Percentiles rank a stretch among this genome's conserved stretches.
Conservation (phyloP, 1,140 invertebrate genomes). For the Pseudomyrmex cubaensis region DNA sequence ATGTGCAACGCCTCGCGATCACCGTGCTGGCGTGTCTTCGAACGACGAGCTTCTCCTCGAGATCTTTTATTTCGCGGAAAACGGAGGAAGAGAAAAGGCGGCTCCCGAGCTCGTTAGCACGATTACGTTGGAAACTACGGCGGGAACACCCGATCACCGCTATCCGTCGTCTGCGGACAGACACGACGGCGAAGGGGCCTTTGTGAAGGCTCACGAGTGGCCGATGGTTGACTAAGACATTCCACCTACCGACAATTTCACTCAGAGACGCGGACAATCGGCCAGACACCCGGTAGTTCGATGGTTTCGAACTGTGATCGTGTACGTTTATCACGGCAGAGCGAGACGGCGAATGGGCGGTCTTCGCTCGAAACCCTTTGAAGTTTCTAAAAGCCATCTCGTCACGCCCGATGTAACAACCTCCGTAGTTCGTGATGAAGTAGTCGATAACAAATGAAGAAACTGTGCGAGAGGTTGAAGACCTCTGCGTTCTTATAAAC, state of each 20-base stretch:
- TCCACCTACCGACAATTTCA: constrained; percentile 50
- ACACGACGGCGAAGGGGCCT: constrained; percentile 40
- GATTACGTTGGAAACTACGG: constrained; percentile 51
- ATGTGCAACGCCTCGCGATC: constrained; percentile 31
- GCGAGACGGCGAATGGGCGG: constrained; percentile 64
- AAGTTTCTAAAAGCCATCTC: constrained; percentile 81
- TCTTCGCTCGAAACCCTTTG: constrained; percentile 74
- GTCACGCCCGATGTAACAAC: constrained; percentile 62
- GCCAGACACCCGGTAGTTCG: constrained; percentile 56
- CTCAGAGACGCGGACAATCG: constrained; percentile 63
- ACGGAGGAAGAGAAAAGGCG: constrained; percentile 27
- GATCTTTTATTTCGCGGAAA: constrained; percentile 42
- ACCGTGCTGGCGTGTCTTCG: constrained; percentile 31
- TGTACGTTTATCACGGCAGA: constrained; percentile 45
- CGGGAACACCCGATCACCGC: constrained; percentile 51
- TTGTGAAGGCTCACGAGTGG: constrained; percentile 66
- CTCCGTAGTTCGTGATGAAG: constrained; percentile 18
- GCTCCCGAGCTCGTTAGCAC: constrained; percentile 59
- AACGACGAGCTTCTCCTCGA: constrained; percentile 31
- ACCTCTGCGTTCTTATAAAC: constrained; percentile 6
- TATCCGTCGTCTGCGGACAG: constrained; percentile 41
- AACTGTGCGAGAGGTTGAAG: constrained; percentile 6
- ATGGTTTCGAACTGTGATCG: constrained; percentile 13
- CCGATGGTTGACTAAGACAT: constrained; percentile 74
- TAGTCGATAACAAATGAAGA: constrained; percentile 13